A percentile compares a stretch with the other conserved stretches of the same genome.
These are phyloP conservation scores for Leiothrix lutea DNA, from an alignment of 2,113 vertebrate genomes.

Conservation along the genomic window DNA sequence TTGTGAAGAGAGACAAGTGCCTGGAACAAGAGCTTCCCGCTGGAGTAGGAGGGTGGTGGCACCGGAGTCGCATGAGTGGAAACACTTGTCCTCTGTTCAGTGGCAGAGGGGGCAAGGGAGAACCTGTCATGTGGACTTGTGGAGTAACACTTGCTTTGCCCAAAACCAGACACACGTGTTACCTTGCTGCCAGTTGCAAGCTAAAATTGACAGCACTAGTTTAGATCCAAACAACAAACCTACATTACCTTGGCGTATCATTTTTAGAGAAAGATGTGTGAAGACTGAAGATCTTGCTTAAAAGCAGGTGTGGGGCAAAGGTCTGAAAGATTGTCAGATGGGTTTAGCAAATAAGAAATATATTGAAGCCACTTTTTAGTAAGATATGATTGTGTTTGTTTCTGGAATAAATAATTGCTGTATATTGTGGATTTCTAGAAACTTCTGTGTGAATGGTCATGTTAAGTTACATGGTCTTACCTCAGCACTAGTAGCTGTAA, in stretches of 20 bases:
- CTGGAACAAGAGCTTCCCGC: background rate
- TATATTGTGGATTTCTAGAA: background rate
- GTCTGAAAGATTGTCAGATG: background rate
- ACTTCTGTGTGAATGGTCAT: background rate
- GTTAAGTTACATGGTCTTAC: background rate
- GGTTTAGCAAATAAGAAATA: background rate
- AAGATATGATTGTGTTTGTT: background rate
- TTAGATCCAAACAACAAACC: background rate
- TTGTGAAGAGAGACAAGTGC: background rate
- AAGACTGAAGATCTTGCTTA: background rate
- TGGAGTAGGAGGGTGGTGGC: background rate
- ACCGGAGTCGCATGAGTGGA: background rate
- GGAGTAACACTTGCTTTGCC: background rate
- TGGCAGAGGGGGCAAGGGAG: too few relatives aligned
- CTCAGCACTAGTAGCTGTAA: background rate
- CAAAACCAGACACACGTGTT: background rate
- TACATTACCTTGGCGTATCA: background rate
- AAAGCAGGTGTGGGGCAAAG: background rate
- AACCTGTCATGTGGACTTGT: background rate
- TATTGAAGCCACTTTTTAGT: background rate
- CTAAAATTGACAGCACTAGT: background rate
- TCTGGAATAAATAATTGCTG: background rate
- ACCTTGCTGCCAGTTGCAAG: background rate
- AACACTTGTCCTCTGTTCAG: fast-evolving
- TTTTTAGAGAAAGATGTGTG: background rate